Evolutionary conservation across 2,888 invertebrate genomes (phyloP).

Genomic region (Cremastobaeus sp.): DNA sequence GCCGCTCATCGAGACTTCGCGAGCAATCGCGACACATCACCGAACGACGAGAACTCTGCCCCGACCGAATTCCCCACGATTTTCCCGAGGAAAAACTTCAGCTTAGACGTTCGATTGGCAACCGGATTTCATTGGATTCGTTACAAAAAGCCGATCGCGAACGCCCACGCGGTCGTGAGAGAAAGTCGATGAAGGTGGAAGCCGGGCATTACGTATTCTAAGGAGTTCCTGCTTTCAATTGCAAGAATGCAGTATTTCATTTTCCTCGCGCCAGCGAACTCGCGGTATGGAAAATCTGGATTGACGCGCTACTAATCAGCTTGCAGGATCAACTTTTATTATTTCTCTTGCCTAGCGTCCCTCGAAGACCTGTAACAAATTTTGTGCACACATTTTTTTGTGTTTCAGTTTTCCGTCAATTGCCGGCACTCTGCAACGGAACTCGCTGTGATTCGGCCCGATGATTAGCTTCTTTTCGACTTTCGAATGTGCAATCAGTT

Average conservation of each 20-base stretch:
- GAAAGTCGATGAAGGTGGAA: slow-evolving; percentile 1
- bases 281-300: slow-evolving; percentile 38
- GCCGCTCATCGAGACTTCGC: slow-evolving; percentile 75
- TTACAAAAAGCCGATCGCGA: slow-evolving; percentile 7
- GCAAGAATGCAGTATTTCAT: slow-evolving; percentile 51
- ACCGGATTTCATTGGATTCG: slow-evolving; percentile 12
- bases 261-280: slow-evolving; percentile 59
- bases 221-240: slow-evolving; percentile 45
- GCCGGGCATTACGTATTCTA: slow-evolving; percentile 37
- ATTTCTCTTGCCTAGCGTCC: background rate
- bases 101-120: background rate
- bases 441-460: background rate
- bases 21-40: slow-evolving; percentile 74
- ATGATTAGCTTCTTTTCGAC: background rate
- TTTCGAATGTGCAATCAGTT: no score
- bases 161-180: background rate
- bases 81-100: slow-evolving; percentile 4
- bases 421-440: slow-evolving; percentile 21
- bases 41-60: slow-evolving; percentile 47
- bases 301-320: background rate
- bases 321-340: background rate
- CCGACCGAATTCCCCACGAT: background rate
- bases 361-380: slow-evolving; percentile 14
- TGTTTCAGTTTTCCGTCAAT: background rate
- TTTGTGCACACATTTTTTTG: background rate